A percentile compares a stretch with the other conserved stretches of the same genome.
Conservation (phyloP, 2,797 vertebrate genomes). For the Kryptolebias ocellatus region DNA sequence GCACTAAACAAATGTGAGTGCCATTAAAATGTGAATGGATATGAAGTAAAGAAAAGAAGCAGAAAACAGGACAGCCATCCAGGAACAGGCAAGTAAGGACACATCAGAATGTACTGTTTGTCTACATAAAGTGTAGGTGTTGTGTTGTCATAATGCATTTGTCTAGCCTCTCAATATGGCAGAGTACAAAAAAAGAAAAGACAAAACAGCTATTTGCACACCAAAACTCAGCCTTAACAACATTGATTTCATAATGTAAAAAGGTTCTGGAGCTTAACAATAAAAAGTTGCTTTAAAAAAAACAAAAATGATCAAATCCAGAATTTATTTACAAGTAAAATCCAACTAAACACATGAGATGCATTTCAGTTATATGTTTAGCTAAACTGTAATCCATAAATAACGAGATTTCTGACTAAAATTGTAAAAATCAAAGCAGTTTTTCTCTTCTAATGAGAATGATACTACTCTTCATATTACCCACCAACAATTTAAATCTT, state of each 20-base stretch:
- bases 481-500: conserved; percentile 45
- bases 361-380: not conserved
- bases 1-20: no score
- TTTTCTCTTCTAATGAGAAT: conserved; percentile 26
- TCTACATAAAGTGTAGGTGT: no score
- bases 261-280: no score
- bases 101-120: no score
- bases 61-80: no score
- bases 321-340: no score
- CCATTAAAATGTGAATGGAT: no score
- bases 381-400: not conserved
- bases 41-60: no score
- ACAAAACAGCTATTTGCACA: not conserved
- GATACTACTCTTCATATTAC: conserved; percentile 28
- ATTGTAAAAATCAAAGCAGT: not conserved
- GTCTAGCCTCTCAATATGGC: not conserved
- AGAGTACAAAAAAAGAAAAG: not conserved
- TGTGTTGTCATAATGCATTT: not conserved
- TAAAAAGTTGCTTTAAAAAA: not conserved
- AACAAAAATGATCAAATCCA: no score
- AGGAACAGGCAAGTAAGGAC: no score
- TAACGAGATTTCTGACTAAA: not conserved
- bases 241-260: no score
- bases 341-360: not conserved
- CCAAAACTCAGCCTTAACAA: no score